phyloP scores from a whole-genome alignment of 2,888 invertebrate genomes.

The Dorcus hopei region DNA sequence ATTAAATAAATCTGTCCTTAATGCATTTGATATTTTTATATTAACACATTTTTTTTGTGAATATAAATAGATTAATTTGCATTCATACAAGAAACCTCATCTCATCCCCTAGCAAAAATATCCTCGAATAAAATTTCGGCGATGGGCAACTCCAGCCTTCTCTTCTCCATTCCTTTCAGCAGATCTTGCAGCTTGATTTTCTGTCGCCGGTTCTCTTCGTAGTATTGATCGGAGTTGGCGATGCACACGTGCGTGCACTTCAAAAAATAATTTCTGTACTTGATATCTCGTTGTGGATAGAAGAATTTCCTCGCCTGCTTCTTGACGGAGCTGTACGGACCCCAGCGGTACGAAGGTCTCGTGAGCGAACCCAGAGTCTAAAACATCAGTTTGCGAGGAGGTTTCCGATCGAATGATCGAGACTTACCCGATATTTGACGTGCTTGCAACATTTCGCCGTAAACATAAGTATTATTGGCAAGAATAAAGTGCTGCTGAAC shows the following conservation, averaged over 20 bases:
- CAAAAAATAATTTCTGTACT: constrained; percentile 12
- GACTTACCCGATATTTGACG: constrained; percentile 19
- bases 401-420: neutral
- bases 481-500: constrained; percentile 6
- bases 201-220: constrained; percentile 8
- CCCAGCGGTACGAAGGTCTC: constrained; percentile 17
- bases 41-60: too few relatives aligned
- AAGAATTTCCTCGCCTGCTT: constrained; percentile 16
- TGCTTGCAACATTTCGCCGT: constrained; percentile 20
- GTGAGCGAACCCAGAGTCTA: constrained; percentile 14
- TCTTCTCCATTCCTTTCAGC: neutral
- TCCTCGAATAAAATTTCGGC: too few relatives aligned
- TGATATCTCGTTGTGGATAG: constrained; percentile 18
- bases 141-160: too few relatives aligned
- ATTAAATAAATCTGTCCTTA: too few relatives aligned
- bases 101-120: too few relatives aligned
- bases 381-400: neutral
- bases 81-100: too few relatives aligned
- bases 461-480: constrained; percentile 17
- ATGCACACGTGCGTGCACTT: constrained; percentile 20
- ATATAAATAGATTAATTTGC: too few relatives aligned
- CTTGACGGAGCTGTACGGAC: constrained; percentile 8
- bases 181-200: constrained; percentile 3
- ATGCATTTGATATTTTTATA: too few relatives aligned
- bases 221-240: constrained; percentile 3